Evolutionary conservation across 1,140 invertebrate species (phyloP).

Genomic region (Anastrepha ludens): DNA sequence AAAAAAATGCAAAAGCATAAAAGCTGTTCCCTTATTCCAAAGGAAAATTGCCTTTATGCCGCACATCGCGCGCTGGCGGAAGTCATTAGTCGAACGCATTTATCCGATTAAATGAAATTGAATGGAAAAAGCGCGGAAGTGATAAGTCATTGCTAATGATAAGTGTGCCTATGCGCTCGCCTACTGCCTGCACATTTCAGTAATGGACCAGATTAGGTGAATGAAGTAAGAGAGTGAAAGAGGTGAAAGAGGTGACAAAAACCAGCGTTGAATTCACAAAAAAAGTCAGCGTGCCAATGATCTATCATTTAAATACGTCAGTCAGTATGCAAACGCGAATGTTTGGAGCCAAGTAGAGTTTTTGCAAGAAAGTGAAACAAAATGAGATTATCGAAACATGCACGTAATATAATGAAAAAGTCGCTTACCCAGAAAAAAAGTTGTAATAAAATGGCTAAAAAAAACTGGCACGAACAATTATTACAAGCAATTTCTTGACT

Average conservation of each 20-base stretch:
- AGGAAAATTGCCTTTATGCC: too few relatives aligned
- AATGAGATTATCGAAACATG: not conserved
- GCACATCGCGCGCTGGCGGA: not conserved
- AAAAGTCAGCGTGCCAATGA: too few relatives aligned
- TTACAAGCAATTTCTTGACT: not conserved
- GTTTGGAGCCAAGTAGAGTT: too few relatives aligned
- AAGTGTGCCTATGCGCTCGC: not conserved
- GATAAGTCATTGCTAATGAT: slow-evolving; percentile 35
- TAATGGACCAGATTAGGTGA: not conserved
- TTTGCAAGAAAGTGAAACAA: not conserved
- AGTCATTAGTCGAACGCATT: slow-evolving; percentile 31
- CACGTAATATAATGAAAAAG: too few relatives aligned
- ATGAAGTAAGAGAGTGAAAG: not conserved
- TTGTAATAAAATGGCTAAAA: not conserved
- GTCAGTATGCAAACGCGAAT: too few relatives aligned
- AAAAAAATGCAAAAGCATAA: not conserved
- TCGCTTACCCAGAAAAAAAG: too few relatives aligned
- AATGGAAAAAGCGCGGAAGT: slow-evolving; percentile 32
- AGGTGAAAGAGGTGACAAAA: not conserved
- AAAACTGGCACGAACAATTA: not conserved
- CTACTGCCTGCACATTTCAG: not conserved
- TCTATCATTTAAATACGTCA: too few relatives aligned
- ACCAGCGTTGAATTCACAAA: too few relatives aligned
- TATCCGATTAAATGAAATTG: slow-evolving; percentile 38
- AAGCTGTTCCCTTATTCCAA: not conserved